Evolutionary conservation across 2,888 invertebrate species (phyloP).

Genomic region (Mesorhabditis belari): DNA sequence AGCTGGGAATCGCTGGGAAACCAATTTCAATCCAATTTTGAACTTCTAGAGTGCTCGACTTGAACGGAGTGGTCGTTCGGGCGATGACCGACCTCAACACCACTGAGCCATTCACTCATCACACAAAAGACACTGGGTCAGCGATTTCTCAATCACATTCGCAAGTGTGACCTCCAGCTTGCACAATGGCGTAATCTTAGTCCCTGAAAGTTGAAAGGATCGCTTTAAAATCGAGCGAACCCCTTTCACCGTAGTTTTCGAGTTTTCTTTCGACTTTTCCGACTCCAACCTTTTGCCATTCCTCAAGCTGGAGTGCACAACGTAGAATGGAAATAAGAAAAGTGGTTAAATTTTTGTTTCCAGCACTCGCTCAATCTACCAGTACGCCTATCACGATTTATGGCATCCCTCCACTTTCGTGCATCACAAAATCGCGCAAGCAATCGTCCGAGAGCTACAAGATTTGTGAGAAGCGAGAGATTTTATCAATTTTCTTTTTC

Average conservation of each 20-base stretch:
- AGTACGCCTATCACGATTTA: conserved; percentile 39
- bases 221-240: neutral
- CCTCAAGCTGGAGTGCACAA: no score
- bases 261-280: no score
- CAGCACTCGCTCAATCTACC: conserved; percentile 31
- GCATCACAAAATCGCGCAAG: conserved; percentile 36
- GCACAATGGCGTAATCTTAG: no score
- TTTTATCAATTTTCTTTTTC: no score
- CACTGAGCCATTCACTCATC: conserved; percentile 40
- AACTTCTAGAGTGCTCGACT: conserved; percentile 21
- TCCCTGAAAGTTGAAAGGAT: no score
- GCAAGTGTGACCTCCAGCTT: no score
- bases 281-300: no score
- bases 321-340: neutral
- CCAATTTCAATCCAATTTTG: conserved; percentile 6
- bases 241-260: neutral
- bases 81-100: conserved; percentile 37
- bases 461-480: conserved; percentile 20
- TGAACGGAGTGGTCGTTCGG: conserved; percentile 32
- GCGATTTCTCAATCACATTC: no score
- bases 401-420: conserved; percentile 44
- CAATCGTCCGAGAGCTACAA: conserved; percentile 32
- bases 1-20: neutral
- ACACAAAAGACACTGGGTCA: conserved; percentile 28
- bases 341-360: neutral